phyloP scores from a whole-genome alignment of 2,113 vertebrate genomes.

The Cacatua alba region DNA sequence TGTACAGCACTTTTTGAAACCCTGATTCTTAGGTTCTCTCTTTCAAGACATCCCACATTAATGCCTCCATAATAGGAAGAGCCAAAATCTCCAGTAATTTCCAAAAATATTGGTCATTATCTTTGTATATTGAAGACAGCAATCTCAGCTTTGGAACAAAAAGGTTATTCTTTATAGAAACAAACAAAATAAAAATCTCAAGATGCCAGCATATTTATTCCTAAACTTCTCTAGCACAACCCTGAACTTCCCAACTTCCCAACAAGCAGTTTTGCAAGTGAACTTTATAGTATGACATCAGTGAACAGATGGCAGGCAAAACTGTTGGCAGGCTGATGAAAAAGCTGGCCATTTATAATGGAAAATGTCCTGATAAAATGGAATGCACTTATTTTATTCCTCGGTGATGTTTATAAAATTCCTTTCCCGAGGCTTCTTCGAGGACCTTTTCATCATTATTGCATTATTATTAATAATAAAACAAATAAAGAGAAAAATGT shows the following conservation, averaged over 20 bases:
- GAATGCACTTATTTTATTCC: constrained; percentile 74
- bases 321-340: constrained; percentile 53
- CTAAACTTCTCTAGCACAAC: constrained; percentile 18
- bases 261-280: constrained; percentile 26
- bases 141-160: not conserved
- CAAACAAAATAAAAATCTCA: not conserved
- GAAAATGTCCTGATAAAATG: constrained; percentile 75
- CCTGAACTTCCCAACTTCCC: constrained; percentile 41
- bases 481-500: constrained; percentile 29
- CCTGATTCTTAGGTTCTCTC: not conserved
- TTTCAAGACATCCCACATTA: not conserved
- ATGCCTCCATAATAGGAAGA: not conserved
- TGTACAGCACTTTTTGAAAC: not conserved
- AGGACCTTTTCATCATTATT: constrained; percentile 55
- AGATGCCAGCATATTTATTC: constrained; percentile 21
- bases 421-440: constrained; percentile 63
- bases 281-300: constrained; percentile 68
- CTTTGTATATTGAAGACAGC: not conserved
- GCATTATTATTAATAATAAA: constrained; percentile 63
- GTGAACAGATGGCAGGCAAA: constrained; percentile 71
- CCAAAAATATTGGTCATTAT: not conserved
- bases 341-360: constrained; percentile 72
- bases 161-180: not conserved
- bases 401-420: constrained; percentile 69
- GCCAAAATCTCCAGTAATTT: not conserved